These are phyloP conservation scores for Danio jaintianensis DNA, from an alignment of 2,797 vertebrate genomes.

Conservation along the genomic window DNA sequence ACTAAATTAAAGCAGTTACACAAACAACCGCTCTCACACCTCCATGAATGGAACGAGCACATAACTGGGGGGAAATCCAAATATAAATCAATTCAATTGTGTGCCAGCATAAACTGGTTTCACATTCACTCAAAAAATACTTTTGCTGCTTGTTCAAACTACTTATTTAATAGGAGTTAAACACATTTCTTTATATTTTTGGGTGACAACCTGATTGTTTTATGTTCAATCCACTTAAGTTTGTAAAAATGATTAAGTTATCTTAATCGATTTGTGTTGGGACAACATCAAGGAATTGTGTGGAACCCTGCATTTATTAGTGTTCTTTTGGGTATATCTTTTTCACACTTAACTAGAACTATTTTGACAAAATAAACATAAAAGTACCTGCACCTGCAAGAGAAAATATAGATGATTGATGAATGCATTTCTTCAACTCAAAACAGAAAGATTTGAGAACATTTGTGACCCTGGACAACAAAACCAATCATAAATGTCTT, in stretches of 20 bases:
- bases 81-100: background rate
- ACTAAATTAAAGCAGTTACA: constrained; percentile 4
- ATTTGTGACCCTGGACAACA: too few relatives aligned
- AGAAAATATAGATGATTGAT: background rate
- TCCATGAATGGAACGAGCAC: background rate
- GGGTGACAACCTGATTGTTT: too few relatives aligned
- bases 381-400: background rate
- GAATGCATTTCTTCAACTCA: background rate
- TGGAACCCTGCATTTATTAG: too few relatives aligned
- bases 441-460: background rate
- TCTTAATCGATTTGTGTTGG: too few relatives aligned
- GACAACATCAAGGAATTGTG: too few relatives aligned
- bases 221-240: too few relatives aligned
- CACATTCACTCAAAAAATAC: background rate
- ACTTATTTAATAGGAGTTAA: too few relatives aligned
- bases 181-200: too few relatives aligned
- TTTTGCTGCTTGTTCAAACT: too few relatives aligned
- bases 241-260: too few relatives aligned
- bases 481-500: too few relatives aligned
- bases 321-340: background rate
- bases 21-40: background rate
- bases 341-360: background rate
- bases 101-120: background rate
- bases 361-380: background rate
- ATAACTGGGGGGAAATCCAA: background rate